Base-by-base conservation (phyloP, 1,140 invertebrate genomes). In the Pseudoatta argentina region DNA sequence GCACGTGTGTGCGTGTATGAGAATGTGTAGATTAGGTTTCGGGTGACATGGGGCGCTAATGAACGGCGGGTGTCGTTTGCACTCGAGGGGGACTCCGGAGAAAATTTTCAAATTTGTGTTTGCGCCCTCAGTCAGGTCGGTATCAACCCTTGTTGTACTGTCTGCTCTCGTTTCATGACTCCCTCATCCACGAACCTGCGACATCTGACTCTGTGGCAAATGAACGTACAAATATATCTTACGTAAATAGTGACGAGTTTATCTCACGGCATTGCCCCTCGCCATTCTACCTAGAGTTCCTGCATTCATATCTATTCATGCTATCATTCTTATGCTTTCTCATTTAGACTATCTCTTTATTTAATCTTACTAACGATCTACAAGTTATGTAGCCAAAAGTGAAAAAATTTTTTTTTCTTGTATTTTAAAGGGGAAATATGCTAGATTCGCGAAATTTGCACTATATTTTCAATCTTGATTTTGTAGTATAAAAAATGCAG, bases 11-110 rank as follows among this genome's bases (percentile, higher is more conserved):
- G 72, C 77, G 30, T 30, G 10, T 71, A 72, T 66, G 71, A 63
- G 63, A 61, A 24, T 57, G 76, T 85, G 89, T 89, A 92, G 89
- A 92, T 93, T 92, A 91, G 90, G 79, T 92, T 87, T 89, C 87
- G 76, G 83, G 73, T 76, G 91, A 93, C 93, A 93, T 72, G 91
- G 88, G 44, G 24, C 93, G 91, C 88, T 93, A 93, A 93, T 93
- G 92, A 93, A 93, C 90, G 92, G 88, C 86, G 87, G 85, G 89
- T 92, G 88, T 93, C 92, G 91, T 93, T 93, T 92, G 89, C 92
- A 92, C 78, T 85, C 85, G 87, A 83, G 79, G 88, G 87, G 83
- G 16, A 85, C 27, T 24, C 34, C 59, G 67, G 59, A 69, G 85
- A 86, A 87, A 87, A 91, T 92, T 93, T 93, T 91, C 87, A 77